Evolutionary conservation across 2,888 invertebrate species (phyloP).

Genomic region (Diogma glabrata): DNA sequence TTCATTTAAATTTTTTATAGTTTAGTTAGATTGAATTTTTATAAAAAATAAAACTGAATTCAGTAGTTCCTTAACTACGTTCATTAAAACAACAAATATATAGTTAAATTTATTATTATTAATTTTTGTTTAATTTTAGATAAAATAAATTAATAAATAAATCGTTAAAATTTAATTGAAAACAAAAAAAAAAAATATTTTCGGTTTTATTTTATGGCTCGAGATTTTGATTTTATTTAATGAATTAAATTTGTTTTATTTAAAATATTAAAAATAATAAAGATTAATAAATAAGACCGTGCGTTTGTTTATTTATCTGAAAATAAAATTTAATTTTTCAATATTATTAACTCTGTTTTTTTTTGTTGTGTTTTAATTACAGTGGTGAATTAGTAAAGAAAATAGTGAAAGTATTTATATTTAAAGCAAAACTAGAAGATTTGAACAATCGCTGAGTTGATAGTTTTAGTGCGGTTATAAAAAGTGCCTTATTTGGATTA

Average conservation of each 20-base stretch:
- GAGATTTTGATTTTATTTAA: too few species aligned
- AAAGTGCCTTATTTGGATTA: background rate
- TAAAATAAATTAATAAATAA: too few species aligned
- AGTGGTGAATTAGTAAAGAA: too few species aligned
- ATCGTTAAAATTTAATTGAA: constrained; percentile 7
- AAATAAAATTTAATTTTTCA: constrained; percentile 1
- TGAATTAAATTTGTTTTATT: too few species aligned
- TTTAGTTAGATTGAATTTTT: background rate
- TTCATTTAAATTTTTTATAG: background rate
- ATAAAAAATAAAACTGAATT: too few species aligned
- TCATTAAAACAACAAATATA: constrained; percentile 9
- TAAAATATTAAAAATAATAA: too few species aligned
- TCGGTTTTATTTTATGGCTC: constrained; percentile 5
- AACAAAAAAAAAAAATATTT: constrained; percentile 1
- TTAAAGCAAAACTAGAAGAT: too few species aligned
- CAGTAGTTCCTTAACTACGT: constrained; percentile 9
- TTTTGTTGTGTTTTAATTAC: background rate
- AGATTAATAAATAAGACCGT: too few species aligned
- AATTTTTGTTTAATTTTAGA: constrained; percentile 3
- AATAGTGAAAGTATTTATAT: too few species aligned
- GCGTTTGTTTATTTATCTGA: too few species aligned
- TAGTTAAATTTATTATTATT: constrained; percentile 3
- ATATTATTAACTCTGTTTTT: background rate
- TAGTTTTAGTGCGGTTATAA: too few species aligned
- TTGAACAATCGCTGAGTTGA: too few species aligned